Base-by-base conservation (phyloP, 2,797 vertebrate species). In the Rhynchotus rufescens region DNA sequence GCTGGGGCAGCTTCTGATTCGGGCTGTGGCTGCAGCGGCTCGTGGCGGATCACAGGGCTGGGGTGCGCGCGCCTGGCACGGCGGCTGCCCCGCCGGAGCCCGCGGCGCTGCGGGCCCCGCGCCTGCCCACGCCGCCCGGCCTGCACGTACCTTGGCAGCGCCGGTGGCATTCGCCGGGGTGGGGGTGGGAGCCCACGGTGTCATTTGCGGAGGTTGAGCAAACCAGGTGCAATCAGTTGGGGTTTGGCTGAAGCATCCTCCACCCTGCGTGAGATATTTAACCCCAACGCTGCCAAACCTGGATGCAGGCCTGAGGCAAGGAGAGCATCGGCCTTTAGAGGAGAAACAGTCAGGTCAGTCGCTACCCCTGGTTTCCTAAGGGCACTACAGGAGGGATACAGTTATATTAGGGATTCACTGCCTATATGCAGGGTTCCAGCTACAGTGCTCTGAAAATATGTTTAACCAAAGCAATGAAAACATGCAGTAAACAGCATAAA, bases 181-280 rank as follows among this genome's bases (percentile, higher is more conserved):
- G 94, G 94, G 94, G 94, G 95, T 81, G 95, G 96, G 91, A 95
- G 94, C 77, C 94, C 92, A 93, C 11, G 89, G 92, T 94, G 91
- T 95, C 94, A 86, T 96, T 96, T 94, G 85, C 85, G 80, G 80
- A 74, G 89, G 83, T 75, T 90, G 90, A 95, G 89, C 92, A 95
- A 95, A 96, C 89, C 91, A 94, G 94, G 81, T 91, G 91, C 90
- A 95, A 94, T 94, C 85, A 76, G 69, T 80, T 84, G 93, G 90
- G 95, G 94, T 92, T 95, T 95, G 94, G 90, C 92, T 93, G 93
- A 94, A 95, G 86, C 73, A 76, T 91, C 81, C 94, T 94, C 94
- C 91, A 79, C 94, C 92, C 77, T 68, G 54, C 85, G 75, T 32
- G 6, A 89, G 77, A 73, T 90, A 67, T 80, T 97, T 97, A 96